Percentiles rank a stretch among this genome's conserved stretches.
These are phyloP conservation scores for Drosophila ananassae DNA, from an alignment of 1,140 invertebrate genomes.

Conservation along the genomic window DNA sequence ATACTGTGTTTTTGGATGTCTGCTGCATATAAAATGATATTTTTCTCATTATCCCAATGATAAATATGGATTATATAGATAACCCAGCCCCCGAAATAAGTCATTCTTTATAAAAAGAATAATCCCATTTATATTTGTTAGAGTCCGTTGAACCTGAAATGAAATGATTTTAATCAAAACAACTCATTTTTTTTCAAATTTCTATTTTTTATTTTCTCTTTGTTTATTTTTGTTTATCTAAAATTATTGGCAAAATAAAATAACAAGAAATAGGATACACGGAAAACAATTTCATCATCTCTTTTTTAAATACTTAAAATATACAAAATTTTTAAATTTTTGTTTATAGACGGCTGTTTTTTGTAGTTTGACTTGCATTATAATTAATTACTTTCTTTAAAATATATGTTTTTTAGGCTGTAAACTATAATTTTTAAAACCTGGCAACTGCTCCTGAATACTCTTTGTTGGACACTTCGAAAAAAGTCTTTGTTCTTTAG, in stretches of 20 bases:
- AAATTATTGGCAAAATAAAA: slow-evolving; percentile 65
- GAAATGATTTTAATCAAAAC: slow-evolving; percentile 13
- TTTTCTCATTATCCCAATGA: neutral
- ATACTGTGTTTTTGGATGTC: too few relatives aligned
- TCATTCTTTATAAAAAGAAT: slow-evolving; percentile 7
- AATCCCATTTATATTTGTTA: slow-evolving; percentile 26
- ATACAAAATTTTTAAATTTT: slow-evolving; percentile 44
- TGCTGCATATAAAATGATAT: neutral
- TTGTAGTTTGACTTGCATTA: slow-evolving; percentile 28
- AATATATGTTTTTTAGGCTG: slow-evolving; percentile 23
- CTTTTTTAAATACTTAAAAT: slow-evolving; percentile 47
- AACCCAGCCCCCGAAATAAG: neutral
- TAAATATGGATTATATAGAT: slow-evolving; percentile 1
- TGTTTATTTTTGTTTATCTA: slow-evolving; percentile 55
- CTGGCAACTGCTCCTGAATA: slow-evolving; percentile 40
- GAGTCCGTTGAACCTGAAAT: slow-evolving; percentile 13
- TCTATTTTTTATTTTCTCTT: slow-evolving; percentile 44
- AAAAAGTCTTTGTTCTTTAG: slow-evolving; percentile 28
- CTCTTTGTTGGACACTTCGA: slow-evolving; percentile 16
- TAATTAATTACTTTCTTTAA: slow-evolving; percentile 28
- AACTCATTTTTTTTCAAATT: slow-evolving; percentile 21
- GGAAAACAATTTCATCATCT: slow-evolving; percentile 33
- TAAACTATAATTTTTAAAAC: slow-evolving; percentile 44
- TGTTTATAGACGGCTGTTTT: slow-evolving; percentile 32
- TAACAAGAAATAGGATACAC: slow-evolving; percentile 66